phyloP scores from a whole-genome alignment of 2,113 vertebrate genomes.

The Sinocyclocheilus rhinocerous region DNA sequence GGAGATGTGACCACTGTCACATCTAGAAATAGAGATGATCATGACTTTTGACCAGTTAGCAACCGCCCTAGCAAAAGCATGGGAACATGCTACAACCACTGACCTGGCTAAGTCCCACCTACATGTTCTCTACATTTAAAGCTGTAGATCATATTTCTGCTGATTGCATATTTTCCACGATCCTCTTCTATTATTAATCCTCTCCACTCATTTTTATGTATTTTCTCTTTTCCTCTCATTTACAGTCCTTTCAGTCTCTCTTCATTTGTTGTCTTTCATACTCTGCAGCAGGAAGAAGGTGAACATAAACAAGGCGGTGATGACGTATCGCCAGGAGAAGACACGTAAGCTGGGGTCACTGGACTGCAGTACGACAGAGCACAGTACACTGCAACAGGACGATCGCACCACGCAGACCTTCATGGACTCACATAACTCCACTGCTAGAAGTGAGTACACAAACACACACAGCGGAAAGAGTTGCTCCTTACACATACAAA shows the following conservation, averaged over 20 bases:
- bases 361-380: constrained; percentile 90
- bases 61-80: background rate
- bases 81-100: no score
- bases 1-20: background rate
- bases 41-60: background rate
- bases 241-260: background rate
- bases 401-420: constrained; percentile 87
- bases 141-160: background rate
- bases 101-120: background rate
- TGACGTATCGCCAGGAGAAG: constrained; percentile 91
- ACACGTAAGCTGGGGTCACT: constrained; percentile 84
- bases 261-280: constrained; percentile 25
- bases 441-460: constrained; percentile 80
- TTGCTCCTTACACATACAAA: background rate
- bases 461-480: background rate
- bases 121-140: no score
- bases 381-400: constrained; percentile 91
- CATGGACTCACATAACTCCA: constrained; percentile 85
- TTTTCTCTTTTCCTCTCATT: background rate
- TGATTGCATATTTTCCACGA: background rate
- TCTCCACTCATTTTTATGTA: background rate
- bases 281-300: constrained; percentile 82
- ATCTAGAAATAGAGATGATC: background rate
- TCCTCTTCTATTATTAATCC: background rate
- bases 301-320: constrained; percentile 87